Percentiles rank a stretch among this genome's conserved stretches.
Conservation (phyloP, 2,797 vertebrate species). For the Gastrophryne carolinensis region DNA sequence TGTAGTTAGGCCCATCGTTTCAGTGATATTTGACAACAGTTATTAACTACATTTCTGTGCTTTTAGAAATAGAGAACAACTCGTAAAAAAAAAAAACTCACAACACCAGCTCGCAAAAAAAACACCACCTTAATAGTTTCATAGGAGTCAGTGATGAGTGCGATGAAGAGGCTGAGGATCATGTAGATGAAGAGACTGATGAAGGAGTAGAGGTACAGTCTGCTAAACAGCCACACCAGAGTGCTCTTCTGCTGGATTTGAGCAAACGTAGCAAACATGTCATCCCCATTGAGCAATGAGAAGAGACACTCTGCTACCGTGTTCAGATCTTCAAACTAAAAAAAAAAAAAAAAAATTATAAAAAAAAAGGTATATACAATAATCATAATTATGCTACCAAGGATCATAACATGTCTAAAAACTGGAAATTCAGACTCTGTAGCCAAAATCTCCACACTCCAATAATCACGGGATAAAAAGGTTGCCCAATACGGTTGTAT, state of each 20-base stretch:
- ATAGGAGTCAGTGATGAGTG: conserved; percentile 93
- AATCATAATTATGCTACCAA: too few relatives aligned
- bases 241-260: conserved; percentile 88
- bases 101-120: background rate
- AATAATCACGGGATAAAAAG: too few relatives aligned
- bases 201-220: conserved; percentile 91
- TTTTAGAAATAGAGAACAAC: too few relatives aligned
- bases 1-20: too few relatives aligned
- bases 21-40: too few relatives aligned
- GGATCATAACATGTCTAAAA: too few relatives aligned
- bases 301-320: conserved; percentile 93
- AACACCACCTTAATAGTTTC: conserved; percentile 90
- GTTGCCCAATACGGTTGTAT: too few relatives aligned
- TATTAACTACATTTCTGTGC: too few relatives aligned
- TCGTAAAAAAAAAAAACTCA: too few relatives aligned
- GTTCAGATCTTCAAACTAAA: conserved; percentile 89
- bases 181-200: conserved; percentile 97
- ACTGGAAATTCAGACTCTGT: too few relatives aligned
- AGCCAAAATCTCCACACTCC: too few relatives aligned
- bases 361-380: too few relatives aligned
- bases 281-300: conserved; percentile 92
- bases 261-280: conserved; percentile 95
- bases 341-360: background rate
- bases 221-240: conserved; percentile 91
- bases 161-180: conserved; percentile 96